A percentile compares a stretch with the other conserved stretches of the same genome.
Conservation (phyloP, 2,113 vertebrate species). For the Sterrhoptilus dennistouni region DNA sequence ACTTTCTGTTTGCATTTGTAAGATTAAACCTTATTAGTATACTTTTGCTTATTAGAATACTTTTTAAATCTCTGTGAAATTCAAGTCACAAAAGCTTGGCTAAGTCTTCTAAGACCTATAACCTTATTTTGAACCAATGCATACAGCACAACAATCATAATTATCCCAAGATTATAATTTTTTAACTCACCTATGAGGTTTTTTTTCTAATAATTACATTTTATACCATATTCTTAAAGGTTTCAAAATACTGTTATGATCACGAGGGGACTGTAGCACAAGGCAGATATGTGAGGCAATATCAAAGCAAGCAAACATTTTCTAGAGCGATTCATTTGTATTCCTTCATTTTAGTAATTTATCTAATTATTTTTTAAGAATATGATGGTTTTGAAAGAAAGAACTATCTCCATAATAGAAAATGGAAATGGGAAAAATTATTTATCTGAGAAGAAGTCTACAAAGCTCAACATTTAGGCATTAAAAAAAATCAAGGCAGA, state of each 20-base stretch:
- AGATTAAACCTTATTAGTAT: not conserved
- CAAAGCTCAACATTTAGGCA: not conserved
- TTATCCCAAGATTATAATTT: not conserved
- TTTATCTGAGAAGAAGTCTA: not conserved
- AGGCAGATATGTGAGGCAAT: not conserved
- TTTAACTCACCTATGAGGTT: not conserved
- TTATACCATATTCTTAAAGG: not conserved
- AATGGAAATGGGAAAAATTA: not conserved
- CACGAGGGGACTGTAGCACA: not conserved
- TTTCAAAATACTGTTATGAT: not conserved
- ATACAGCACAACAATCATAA: not conserved
- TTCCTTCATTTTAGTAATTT: not conserved
- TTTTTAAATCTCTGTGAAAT: not conserved
- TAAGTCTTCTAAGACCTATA: not conserved
- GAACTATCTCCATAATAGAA: not conserved
- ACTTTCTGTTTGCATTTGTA: not conserved
- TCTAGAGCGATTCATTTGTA: not conserved
- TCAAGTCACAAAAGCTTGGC: not conserved
- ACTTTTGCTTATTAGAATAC: not conserved
- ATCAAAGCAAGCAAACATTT: not conserved
- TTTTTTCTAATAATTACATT: not conserved
- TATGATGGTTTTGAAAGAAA: not conserved
- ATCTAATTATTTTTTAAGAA: not conserved
- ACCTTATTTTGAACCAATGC: not conserved
- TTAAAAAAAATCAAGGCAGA: not conserved